Base-by-base conservation (phyloP, 1,140 invertebrate species). In the Brachionus calyciflorus region DNA sequence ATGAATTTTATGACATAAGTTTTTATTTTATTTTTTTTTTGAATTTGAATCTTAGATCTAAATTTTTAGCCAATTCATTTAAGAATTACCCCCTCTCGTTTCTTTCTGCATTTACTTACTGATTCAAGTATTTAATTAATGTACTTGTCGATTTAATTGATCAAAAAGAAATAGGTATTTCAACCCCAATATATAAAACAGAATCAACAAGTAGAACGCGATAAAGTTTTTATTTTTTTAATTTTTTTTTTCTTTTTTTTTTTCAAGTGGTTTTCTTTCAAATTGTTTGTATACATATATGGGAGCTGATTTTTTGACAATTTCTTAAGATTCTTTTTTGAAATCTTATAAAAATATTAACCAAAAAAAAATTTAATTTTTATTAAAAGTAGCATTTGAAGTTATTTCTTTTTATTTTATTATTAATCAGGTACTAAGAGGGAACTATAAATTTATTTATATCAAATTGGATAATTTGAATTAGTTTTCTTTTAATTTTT, bases 121-220 rank as follows among this genome's bases (percentile, higher is more conserved):
- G 28, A 60, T 37, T 60, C 55, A 60, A 60, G 55, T 60, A 28
- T 19, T 60, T 60, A 60, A 60, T 60, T 60, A 60, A 60, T 60
- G 19, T 57, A 60, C 55, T 60, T 60, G 55, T 40, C n/a, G 55
- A 60, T 60, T 9, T 37, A 60, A 60, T 60, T 60, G 55, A 40
- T 37, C 19, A 9, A 7, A 33, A 60, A 60, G 19, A n/a, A 37
- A 37, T 9, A 37, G 33, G 33, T 37, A 9, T 37, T 5, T 37
- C 9, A 37, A 5, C 3, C 3, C 33, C 9, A 5, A 5, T 5
- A 37, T 37, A 5, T 37, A 37, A 9, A 37, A 37, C 33, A 37
- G 9, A 37, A 37, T 5, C 9, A 37, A 37, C 33, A 37, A 37
- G 33, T 9, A 37, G 9, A 37, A 37, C 33, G 33, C 9, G 33